Conservation (phyloP, 2,113 vertebrate genomes). For the Mus spicilegus region DNA sequence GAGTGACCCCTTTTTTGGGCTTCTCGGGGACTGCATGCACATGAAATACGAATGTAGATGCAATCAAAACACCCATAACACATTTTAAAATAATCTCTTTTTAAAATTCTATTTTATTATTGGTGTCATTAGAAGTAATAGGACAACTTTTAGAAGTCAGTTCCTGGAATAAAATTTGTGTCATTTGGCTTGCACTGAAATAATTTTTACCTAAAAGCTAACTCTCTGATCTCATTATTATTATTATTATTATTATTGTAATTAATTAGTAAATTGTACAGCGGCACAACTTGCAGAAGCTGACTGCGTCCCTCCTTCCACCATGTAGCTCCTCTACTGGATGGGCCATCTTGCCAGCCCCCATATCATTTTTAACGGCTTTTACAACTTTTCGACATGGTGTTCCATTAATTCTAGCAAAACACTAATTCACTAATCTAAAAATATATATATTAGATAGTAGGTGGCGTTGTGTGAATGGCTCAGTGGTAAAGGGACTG, state of each 20-base stretch:
- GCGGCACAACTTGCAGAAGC: not conserved
- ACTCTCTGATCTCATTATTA: not conserved
- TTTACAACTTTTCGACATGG: not conserved
- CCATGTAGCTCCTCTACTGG: not conserved
- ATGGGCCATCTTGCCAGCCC: not conserved
- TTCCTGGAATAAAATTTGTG: not conserved
- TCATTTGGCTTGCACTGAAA: not conserved
- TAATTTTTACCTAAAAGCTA: not conserved
- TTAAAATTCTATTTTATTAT: not conserved
- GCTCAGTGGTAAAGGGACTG: not conserved
- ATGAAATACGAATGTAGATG: not conserved
- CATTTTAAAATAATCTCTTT: not conserved
- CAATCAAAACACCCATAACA: not conserved
- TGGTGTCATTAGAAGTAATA: not conserved
- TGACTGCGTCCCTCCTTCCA: not conserved
- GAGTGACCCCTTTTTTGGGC: not conserved
- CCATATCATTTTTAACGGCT: not conserved
- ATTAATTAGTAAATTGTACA: not conserved
- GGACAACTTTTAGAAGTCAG: not conserved
- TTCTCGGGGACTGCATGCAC: not conserved
- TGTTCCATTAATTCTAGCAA: not conserved
- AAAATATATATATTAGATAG: not conserved
- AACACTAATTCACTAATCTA: not conserved
- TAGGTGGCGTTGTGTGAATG: not conserved
- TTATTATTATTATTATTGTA: too few species aligned